Evolutionary conservation across 2,888 invertebrate species (phyloP).

Genomic region (Eupeodes latifasciatus): DNA sequence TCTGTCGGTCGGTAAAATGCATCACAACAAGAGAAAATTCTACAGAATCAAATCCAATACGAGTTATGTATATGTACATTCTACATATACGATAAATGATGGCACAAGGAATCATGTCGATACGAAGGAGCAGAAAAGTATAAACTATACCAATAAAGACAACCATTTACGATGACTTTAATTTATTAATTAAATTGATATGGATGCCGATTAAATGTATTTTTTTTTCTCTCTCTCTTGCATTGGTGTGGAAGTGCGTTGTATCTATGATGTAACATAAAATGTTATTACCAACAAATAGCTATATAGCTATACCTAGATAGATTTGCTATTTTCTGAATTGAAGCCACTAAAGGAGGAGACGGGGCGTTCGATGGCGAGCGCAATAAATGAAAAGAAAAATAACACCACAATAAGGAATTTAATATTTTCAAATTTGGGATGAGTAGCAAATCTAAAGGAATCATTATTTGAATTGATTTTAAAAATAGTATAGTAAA

Average conservation of each 20-base stretch:
- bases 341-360: too few relatives aligned
- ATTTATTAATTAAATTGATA: constrained; percentile 74
- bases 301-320: too few relatives aligned
- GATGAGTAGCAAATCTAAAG: too few relatives aligned
- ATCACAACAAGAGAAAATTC: constrained; percentile 21
- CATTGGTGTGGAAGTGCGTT: background rate
- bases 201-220: constrained; percentile 64
- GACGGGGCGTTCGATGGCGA: too few relatives aligned
- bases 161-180: constrained; percentile 57
- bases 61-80: too few relatives aligned
- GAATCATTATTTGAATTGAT: too few relatives aligned
- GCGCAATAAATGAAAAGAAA: too few relatives aligned
- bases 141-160: constrained; percentile 51
- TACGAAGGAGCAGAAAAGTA: background rate
- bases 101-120: constrained; percentile 8
- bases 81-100: constrained; percentile 19
- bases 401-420: too few relatives aligned
- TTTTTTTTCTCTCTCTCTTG: background rate
- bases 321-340: too few relatives aligned
- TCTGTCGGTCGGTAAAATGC: too few relatives aligned
- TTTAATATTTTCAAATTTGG: too few relatives aligned
- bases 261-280: constrained; percentile 52
- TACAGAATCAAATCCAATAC: background rate
- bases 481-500: too few relatives aligned
- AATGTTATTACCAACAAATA: constrained; percentile 39